These are phyloP conservation scores for Tamandua tetradactyla DNA, from an alignment of 2,797 vertebrate species.

Conservation along the genomic window DNA sequence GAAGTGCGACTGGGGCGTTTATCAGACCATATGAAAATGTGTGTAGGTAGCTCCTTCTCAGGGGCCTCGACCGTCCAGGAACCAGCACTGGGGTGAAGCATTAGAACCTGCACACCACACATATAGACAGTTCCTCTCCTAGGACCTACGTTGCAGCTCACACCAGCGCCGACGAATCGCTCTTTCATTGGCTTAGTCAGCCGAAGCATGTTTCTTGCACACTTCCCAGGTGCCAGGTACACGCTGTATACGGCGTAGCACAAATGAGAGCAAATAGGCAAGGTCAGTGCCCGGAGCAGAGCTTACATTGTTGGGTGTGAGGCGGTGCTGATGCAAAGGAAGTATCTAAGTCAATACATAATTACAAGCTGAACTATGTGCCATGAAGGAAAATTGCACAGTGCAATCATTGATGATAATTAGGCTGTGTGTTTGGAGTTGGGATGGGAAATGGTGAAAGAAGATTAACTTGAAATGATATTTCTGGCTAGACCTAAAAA, in stretches of 20 bases:
- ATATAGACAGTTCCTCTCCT: fast-evolving
- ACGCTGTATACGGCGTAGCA: fast-evolving
- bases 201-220: fast-evolving
- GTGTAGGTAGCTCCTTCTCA: fast-evolving
- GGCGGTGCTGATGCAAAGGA: fast-evolving
- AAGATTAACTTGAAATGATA: background rate
- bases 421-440: background rate
- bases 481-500: background rate
- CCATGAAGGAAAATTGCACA: fast-evolving
- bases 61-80: fast-evolving
- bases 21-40: background rate
- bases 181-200: too few species aligned
- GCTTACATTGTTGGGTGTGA: background rate
- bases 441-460: background rate
- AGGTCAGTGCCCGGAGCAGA: background rate
- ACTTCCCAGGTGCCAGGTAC: fast-evolving
- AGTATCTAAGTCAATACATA: fast-evolving
- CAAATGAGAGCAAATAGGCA: background rate
- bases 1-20: background rate
- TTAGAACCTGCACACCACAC: fast-evolving
- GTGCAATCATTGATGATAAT: background rate
- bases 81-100: fast-evolving
- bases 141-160: fast-evolving
- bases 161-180: fast-evolving
- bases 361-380: fast-evolving